phyloP scores from a whole-genome alignment of 1,140 invertebrate species.

The Cydia splendana region DNA sequence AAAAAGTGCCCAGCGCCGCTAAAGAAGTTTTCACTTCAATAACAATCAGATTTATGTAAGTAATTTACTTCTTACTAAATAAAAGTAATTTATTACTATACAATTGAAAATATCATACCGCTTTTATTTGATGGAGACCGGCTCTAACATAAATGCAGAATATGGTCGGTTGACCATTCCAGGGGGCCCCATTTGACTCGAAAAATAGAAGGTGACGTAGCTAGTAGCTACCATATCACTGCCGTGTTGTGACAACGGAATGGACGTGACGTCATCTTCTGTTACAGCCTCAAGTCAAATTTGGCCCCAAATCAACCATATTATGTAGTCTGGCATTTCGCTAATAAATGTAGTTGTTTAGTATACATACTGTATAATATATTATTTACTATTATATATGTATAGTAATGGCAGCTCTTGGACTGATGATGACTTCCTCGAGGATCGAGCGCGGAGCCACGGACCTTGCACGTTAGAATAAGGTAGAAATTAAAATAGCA shows the following conservation, averaged over 20 bases:
- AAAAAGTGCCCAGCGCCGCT: too few species aligned
- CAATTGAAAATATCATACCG: neutral
- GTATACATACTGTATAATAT: neutral
- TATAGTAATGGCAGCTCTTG: conserved; percentile 14
- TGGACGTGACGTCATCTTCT: too few species aligned
- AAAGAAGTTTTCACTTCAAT: too few species aligned
- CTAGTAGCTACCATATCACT: too few species aligned
- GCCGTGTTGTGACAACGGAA: too few species aligned
- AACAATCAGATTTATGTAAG: neutral
- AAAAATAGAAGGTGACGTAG: too few species aligned
- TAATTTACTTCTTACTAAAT: neutral
- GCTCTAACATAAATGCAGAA: neutral
- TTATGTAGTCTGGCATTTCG: neutral
- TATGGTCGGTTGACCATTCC: too few species aligned
- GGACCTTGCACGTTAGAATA: neutral
- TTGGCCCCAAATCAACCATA: too few species aligned
- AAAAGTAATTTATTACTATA: neutral
- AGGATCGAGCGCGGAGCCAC: neutral
- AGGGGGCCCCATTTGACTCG: too few species aligned
- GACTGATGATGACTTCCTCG: conserved; percentile 21
- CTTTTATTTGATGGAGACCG: neutral
- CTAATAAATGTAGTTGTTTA: neutral
- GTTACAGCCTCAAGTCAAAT: too few species aligned
- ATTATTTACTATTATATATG: neutral
- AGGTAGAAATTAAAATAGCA: neutral